Evolutionary conservation across 2,113 vertebrate genomes (phyloP).

Genomic region (Pomatostomus ruficeps): DNA sequence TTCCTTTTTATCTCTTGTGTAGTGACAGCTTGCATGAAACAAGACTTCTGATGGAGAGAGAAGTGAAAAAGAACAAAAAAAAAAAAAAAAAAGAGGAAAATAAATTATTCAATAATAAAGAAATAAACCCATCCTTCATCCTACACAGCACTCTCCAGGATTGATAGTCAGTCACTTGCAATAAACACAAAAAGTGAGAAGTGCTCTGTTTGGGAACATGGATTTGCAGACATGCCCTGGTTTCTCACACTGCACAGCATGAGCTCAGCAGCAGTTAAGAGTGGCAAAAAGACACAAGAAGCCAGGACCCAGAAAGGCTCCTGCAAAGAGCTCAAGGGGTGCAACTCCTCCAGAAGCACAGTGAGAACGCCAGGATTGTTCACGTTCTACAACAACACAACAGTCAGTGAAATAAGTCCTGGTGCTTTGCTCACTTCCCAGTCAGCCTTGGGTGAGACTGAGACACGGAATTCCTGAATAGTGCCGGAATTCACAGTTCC

Average conservation of each 20-base stretch:
- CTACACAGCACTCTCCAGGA: neutral
- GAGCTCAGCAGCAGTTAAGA: neutral
- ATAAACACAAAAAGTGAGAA: neutral
- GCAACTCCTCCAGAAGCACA: neutral
- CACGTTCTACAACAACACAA: neutral
- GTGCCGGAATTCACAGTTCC: neutral
- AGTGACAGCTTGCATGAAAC: neutral
- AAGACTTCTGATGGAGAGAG: neutral
- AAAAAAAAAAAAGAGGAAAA: neutral
- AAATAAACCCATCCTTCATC: neutral
- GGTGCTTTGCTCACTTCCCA: neutral
- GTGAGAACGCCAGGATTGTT: neutral
- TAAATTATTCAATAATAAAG: neutral
- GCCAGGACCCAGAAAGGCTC: neutral
- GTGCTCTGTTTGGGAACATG: neutral
- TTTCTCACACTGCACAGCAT: neutral
- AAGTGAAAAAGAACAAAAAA: rapidly evolving
- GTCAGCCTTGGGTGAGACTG: neutral
- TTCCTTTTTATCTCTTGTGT: neutral
- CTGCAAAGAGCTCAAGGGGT: neutral
- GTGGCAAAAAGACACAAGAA: neutral
- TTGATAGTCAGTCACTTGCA: neutral
- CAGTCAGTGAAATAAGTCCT: neutral
- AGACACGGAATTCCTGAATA: neutral
- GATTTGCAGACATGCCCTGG: neutral